Conservation (phyloP, 2,888 invertebrate genomes). For the Labia minor region DNA sequence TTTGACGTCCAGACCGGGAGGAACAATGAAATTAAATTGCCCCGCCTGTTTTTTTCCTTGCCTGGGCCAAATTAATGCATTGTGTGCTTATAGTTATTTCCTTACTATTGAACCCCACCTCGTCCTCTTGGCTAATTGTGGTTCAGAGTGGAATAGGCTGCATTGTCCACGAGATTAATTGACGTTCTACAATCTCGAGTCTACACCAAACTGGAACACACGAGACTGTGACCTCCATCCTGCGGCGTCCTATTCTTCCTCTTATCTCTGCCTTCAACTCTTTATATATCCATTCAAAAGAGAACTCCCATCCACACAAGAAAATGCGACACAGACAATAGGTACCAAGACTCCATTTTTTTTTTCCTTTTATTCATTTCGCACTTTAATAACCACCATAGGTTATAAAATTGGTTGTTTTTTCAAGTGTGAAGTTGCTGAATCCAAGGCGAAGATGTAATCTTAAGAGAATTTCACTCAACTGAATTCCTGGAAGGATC, state of each 20-base stretch:
- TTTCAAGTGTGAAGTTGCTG: constrained; percentile 19
- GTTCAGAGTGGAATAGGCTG: constrained; percentile 20
- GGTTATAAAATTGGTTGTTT: constrained; percentile 25
- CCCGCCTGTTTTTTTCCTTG: constrained; percentile 22
- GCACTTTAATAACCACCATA: constrained; percentile 27
- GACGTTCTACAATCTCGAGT: constrained; percentile 19
- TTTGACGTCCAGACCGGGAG: constrained; percentile 23
- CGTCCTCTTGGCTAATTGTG: constrained; percentile 22
- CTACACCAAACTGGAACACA: constrained; percentile 25
- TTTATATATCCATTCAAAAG: constrained; percentile 23
- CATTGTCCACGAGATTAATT: constrained; percentile 24
- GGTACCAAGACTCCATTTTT: constrained; percentile 19
- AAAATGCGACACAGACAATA: background rate
- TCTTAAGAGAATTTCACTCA: too few species aligned
- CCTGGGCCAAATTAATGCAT: constrained; percentile 26
- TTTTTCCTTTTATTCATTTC: constrained; percentile 20
- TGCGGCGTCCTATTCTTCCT: constrained; percentile 22
- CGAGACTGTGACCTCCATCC: constrained; percentile 21
- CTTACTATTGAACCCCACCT: constrained; percentile 18
- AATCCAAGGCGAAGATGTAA: constrained; percentile 23
- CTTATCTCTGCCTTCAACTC: constrained; percentile 23
- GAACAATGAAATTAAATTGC: constrained; percentile 27
- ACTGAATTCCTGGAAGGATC: too few species aligned
- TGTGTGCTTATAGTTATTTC: constrained; percentile 25
- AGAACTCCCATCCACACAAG: constrained; percentile 18